These are phyloP conservation scores for Vannuccia rotundouncinata DNA, from an alignment of 2,888 invertebrate species.

Conservation along the genomic window DNA sequence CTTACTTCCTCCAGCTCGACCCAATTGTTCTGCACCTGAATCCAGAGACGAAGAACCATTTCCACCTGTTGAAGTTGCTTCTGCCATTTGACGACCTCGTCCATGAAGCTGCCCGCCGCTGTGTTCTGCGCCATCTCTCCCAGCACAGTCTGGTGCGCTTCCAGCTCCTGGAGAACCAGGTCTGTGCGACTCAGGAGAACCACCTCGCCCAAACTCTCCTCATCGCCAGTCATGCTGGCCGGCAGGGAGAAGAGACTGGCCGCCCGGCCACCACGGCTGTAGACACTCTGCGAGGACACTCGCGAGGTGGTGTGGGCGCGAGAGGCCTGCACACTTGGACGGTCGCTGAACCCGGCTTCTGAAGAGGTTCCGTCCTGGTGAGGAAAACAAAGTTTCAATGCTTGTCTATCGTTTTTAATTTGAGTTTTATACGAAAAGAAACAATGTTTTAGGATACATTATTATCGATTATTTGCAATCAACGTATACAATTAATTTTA, in stretches of 20 bases:
- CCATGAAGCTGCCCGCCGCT: conserved; percentile 54
- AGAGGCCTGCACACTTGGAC: not conserved
- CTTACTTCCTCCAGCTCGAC: conserved; percentile 52
- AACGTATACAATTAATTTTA: no score
- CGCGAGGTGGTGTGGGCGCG: not conserved
- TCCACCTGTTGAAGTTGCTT: conserved; percentile 54
- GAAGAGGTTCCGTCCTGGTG: not conserved
- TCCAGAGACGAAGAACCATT: conserved; percentile 53
- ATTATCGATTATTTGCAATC: no score
- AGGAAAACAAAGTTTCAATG: not conserved
- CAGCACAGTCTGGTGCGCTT: conserved; percentile 54
- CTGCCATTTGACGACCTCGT: conserved; percentile 57
- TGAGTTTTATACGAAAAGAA: no score
- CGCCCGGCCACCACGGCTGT: conserved; percentile 5
- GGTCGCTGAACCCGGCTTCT: not conserved
- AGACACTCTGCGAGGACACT: not conserved
- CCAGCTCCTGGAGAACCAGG: conserved; percentile 54
- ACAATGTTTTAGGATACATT: no score
- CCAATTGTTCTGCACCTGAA: conserved; percentile 55
- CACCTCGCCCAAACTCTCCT: conserved; percentile 46
- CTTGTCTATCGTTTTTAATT: no score
- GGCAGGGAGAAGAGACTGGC: conserved; percentile 8
- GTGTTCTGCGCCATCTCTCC: conserved; percentile 53
- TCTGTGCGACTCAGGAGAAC: conserved; percentile 49
- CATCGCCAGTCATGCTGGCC: not conserved